Base-by-base conservation (phyloP, 2,888 invertebrate genomes). In the Elmis aenea region DNA sequence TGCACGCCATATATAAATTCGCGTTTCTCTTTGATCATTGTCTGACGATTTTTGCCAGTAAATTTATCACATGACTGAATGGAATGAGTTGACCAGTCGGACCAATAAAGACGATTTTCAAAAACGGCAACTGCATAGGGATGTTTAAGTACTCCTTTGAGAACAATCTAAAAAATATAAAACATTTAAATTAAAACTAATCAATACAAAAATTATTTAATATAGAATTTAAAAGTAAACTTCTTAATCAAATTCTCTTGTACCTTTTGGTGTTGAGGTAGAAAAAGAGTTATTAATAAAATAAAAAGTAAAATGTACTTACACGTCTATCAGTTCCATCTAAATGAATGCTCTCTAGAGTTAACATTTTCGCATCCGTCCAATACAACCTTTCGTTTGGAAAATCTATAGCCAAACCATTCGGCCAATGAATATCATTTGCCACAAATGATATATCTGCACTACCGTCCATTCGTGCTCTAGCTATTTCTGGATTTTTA, bases 31-130 rank as follows among this genome's bases (percentile, higher is more conserved):
- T 72, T 71, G 0, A 76, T 59, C 2, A 83, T 31, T 1, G 75
- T 72, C 9, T 69, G 66, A 46, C 74, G 75, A 44, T 79, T 62
- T 52, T 79, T 80, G 1, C 85, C 85, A 1, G 77, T 79, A 52
- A 86, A 78, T 60, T 94, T 94, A 59, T 90, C 76, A 30, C 83
- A 83, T 0, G 77, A 77, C 50, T 85, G 79, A 5, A 93, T 75
- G 15, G 83, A 80, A 54, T 79, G 79, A 0, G 83, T 79, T 1
- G 74, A 71, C 87, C 87, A 89, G 62, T 96, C 93, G 24, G 88
- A 88, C 91, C 92, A 96, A 67, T 82, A 96, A 1, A 96, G 62
- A 1, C 75, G 75, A 64, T 91, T 84, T 67, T 93, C 93, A 61
- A 93, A 94, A 1, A 95, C 80, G 0, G 86, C 77, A 44, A 95